Percentiles rank a stretch among this genome's conserved stretches.
These are phyloP conservation scores for Naso thynnoides DNA, from an alignment of 2,797 vertebrate genomes.

Conservation along the genomic window DNA sequence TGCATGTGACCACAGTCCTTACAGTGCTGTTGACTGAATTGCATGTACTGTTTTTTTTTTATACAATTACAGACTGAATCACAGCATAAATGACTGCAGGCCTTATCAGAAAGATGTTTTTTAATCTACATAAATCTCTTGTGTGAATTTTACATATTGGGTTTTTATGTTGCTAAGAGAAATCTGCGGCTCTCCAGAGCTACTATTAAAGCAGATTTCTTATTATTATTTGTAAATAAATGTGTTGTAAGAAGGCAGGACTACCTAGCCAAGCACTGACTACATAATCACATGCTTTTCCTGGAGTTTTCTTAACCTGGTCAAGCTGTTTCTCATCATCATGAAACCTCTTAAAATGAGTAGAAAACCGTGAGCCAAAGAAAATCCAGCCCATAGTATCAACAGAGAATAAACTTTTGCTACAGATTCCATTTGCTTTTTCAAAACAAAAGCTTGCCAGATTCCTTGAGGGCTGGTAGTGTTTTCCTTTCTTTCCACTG, in stretches of 20 bases:
- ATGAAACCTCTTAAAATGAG: background rate
- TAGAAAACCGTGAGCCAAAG: background rate
- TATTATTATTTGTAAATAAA: background rate
- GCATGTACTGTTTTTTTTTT: background rate
- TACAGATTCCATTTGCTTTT: conserved; percentile 14
- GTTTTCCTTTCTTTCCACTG: conserved; percentile 46
- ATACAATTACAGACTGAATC: background rate
- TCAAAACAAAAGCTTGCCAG: conserved; percentile 34
- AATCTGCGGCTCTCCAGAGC: background rate
- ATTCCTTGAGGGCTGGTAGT: conserved; percentile 22
- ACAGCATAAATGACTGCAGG: conserved; percentile 11
- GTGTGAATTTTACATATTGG: conserved; percentile 3
- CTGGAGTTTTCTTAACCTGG: background rate
- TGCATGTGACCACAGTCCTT: background rate
- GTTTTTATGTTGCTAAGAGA: conserved; percentile 11
- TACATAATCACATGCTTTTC: background rate
- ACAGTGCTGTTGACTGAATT: background rate
- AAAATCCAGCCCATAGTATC: conserved; percentile 1
- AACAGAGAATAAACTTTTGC: conserved; percentile 14
- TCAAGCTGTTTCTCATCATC: background rate
- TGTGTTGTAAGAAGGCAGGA: background rate
- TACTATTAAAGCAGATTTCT: background rate
- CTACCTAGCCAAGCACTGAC: background rate
- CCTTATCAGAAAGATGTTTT: conserved; percentile 2
- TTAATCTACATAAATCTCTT: conserved; percentile 12